Conservation (phyloP, 2,888 invertebrate species). For the Drosophila fungiperda region DNA sequence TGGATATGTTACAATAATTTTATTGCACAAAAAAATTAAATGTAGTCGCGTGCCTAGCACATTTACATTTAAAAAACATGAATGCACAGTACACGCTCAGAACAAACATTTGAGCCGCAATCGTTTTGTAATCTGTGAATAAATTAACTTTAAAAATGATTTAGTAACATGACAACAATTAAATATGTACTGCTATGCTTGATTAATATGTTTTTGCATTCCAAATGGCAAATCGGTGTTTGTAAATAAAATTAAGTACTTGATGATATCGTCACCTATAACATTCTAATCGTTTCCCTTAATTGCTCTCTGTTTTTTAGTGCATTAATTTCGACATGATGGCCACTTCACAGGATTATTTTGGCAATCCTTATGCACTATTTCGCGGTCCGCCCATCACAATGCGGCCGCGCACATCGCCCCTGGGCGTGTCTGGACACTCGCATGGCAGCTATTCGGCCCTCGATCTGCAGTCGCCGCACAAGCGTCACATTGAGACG, state of each 20-base stretch:
- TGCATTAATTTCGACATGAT: slow-evolving; percentile 74
- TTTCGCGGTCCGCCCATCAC: slow-evolving; percentile 84
- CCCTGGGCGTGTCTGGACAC: slow-evolving; percentile 78
- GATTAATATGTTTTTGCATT: slow-evolving; percentile 3
- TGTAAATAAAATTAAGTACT: background rate
- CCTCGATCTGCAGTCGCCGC: slow-evolving; percentile 84
- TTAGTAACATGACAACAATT: slow-evolving; percentile 58
- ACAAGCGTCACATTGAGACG: slow-evolving; percentile 82
- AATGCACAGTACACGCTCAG: slow-evolving; percentile 50
- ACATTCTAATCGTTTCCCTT: background rate
- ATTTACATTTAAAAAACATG: slow-evolving; percentile 79
- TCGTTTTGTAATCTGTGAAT: slow-evolving; percentile 72
- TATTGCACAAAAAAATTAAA: slow-evolving; percentile 72
- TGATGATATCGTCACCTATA: background rate
- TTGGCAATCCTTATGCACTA: slow-evolving; percentile 84
- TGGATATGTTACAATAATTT: slow-evolving; percentile 72
- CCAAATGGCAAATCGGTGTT: background rate
- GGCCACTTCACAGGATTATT: slow-evolving; percentile 84
- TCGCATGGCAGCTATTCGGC: slow-evolving; percentile 56
- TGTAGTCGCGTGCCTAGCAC: slow-evolving; percentile 69
- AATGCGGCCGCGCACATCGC: slow-evolving; percentile 83
- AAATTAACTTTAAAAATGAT: slow-evolving; percentile 56
- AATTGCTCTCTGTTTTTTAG: slow-evolving; percentile 46
- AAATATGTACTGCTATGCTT: slow-evolving; percentile 22
- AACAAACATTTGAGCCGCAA: slow-evolving; percentile 39